Conservation (phyloP, 2,797 vertebrate species). For the Pagetopsis macropterus region DNA sequence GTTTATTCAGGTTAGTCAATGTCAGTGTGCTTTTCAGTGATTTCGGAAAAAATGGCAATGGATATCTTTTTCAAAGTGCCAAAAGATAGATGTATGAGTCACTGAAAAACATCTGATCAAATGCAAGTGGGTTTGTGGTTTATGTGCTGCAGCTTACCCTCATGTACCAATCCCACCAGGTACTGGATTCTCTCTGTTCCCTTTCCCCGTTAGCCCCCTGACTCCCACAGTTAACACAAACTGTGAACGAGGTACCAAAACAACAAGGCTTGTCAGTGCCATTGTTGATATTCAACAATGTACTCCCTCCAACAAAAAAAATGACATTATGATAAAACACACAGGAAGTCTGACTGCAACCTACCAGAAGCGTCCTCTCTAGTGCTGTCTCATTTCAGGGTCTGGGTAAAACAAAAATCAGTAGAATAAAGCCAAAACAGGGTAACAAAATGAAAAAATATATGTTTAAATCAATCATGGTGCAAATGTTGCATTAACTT, state of each 20-base stretch:
- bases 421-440: neutral
- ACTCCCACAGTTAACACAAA: constrained; percentile 91
- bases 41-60: neutral
- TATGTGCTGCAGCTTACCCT: constrained; percentile 82
- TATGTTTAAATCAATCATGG: neutral
- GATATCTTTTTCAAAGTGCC: constrained; percentile 1
- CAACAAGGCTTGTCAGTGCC: constrained; percentile 83
- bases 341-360: constrained; percentile 38
- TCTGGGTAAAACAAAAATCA: neutral
- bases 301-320: constrained; percentile 81
- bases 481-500: neutral
- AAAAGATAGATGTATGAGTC: constrained; percentile 9
- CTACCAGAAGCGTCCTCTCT: constrained; percentile 61
- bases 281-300: constrained; percentile 93
- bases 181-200: constrained; percentile 86
- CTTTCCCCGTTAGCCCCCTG: constrained; percentile 91
- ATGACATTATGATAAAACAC: neutral
- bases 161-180: constrained; percentile 84
- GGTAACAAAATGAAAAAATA: neutral
- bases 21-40: constrained; percentile 72
- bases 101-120: constrained; percentile 74
- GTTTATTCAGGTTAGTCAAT: constrained; percentile 52
- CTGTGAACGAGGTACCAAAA: constrained; percentile 92
- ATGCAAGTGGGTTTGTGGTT: constrained; percentile 71
- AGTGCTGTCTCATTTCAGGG: constrained; percentile 48